Percentiles rank a stretch among this genome's conserved stretches.
These are phyloP conservation scores for Suillia variegata DNA, from an alignment of 2,888 invertebrate species.

Conservation along the genomic window DNA sequence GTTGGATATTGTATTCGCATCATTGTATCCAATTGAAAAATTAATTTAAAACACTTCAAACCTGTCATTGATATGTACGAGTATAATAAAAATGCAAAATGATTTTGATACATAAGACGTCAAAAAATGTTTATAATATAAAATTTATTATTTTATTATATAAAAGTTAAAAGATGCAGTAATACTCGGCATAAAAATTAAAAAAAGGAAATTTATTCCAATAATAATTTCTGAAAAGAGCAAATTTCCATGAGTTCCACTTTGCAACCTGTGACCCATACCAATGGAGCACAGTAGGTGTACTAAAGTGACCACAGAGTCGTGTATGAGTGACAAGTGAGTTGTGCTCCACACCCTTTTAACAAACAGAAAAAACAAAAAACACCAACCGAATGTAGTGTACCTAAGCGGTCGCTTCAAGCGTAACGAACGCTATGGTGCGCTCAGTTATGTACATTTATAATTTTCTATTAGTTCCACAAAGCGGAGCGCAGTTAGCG, in stretches of 20 bases:
- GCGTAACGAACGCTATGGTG: conserved; percentile 1
- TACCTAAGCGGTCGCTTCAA: neutral
- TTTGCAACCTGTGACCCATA: neutral
- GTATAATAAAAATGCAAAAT: no score
- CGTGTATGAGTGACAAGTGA: neutral
- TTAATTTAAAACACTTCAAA: no score
- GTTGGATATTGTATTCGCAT: no score
- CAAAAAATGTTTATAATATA: no score
- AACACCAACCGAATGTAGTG: neutral
- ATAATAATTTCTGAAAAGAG: no score
- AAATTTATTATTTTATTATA: no score
- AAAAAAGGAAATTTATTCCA: neutral
- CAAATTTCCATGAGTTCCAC: neutral
- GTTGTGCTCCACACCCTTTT: neutral
- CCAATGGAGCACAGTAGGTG: conserved; percentile 6
- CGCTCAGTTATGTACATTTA: conserved; percentile 30
- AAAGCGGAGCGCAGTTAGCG: conserved; percentile 58
- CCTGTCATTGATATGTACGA: no score
- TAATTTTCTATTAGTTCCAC: conserved; percentile 52
- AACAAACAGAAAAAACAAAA: neutral
- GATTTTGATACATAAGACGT: no score
- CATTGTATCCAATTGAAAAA: no score
- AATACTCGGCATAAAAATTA: neutral
- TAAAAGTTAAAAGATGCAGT: no score
- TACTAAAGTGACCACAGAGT: neutral